A percentile compares a stretch with the other conserved stretches of the same genome.
Evolutionary conservation across 2,797 vertebrate genomes (phyloP).

Genomic region (Epinephelus coioides): DNA sequence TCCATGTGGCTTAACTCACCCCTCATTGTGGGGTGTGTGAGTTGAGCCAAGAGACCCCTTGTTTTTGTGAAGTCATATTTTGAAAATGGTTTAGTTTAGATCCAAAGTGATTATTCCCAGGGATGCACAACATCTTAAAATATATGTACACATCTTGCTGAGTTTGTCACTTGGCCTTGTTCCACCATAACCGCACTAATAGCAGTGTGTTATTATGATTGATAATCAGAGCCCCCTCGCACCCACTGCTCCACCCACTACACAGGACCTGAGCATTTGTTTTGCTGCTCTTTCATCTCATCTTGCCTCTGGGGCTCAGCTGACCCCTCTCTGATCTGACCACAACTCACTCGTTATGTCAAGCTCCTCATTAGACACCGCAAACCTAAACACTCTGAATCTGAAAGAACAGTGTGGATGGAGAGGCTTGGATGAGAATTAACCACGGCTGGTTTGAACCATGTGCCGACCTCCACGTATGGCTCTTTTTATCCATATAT

Average conservation of each 20-base stretch:
- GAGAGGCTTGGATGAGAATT: not conserved
- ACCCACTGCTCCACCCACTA: not conserved
- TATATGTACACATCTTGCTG: not conserved
- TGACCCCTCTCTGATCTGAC: constrained; percentile 60
- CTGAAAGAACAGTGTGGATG: not conserved
- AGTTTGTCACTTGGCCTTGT: not conserved
- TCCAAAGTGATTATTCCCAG: too few relatives aligned
- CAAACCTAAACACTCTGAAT: constrained; percentile 8
- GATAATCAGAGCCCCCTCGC: constrained; percentile 32
- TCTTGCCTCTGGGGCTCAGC: constrained; percentile 48
- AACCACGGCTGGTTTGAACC: not conserved
- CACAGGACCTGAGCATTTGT: constrained; percentile 47
- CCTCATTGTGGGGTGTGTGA: too few relatives aligned
- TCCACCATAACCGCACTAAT: not conserved
- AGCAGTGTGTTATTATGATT: constrained; percentile 49
- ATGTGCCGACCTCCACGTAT: not conserved
- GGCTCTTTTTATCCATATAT: not conserved
- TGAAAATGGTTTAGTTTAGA: too few relatives aligned
- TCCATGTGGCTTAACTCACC: too few relatives aligned
- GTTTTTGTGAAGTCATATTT: too few relatives aligned
- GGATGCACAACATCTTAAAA: too few relatives aligned
- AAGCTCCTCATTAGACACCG: constrained; percentile 52
- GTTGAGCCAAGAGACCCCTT: too few relatives aligned
- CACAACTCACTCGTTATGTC: constrained; percentile 49
- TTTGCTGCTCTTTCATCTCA: constrained; percentile 67